A percentile compares a stretch with the other conserved stretches of the same genome.
Conservation (phyloP, 2,797 vertebrate species). For the Tragelaphus oryx region DNA sequence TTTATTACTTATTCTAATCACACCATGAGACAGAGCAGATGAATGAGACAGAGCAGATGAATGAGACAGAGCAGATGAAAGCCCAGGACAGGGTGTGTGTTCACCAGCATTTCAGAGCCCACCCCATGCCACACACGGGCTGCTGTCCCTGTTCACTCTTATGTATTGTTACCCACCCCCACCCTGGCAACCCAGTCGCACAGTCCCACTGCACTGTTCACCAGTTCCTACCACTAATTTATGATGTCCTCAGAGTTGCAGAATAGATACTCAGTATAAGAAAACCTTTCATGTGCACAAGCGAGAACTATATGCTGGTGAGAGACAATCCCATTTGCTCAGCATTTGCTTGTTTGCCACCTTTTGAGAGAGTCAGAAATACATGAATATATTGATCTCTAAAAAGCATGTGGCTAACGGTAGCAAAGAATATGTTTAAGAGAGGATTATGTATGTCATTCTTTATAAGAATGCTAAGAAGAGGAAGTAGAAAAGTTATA, state of each 20-base stretch:
- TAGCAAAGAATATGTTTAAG: background rate
- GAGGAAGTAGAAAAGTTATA: background rate
- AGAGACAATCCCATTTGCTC: background rate
- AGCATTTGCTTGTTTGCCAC: background rate
- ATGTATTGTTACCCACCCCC: background rate
- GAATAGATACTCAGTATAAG: background rate
- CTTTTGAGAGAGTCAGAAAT: constrained; percentile 12
- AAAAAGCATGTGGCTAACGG: background rate
- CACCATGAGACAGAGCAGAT: background rate
- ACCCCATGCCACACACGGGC: background rate
- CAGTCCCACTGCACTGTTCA: background rate
- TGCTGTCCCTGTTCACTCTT: background rate
- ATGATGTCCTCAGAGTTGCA: background rate
- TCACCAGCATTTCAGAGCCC: background rate
- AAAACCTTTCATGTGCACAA: background rate
- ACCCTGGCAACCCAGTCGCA: background rate
- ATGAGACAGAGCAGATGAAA: background rate
- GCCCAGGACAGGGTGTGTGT: background rate
- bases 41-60: too few relatives aligned
- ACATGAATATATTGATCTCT: background rate
- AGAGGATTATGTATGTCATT: background rate
- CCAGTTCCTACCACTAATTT: background rate
- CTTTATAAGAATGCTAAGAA: background rate
- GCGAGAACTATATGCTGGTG: background rate
- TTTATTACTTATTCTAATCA: background rate